phyloP scores from a whole-genome alignment of 2,888 invertebrate species.

The Linyphia triangularis region DNA sequence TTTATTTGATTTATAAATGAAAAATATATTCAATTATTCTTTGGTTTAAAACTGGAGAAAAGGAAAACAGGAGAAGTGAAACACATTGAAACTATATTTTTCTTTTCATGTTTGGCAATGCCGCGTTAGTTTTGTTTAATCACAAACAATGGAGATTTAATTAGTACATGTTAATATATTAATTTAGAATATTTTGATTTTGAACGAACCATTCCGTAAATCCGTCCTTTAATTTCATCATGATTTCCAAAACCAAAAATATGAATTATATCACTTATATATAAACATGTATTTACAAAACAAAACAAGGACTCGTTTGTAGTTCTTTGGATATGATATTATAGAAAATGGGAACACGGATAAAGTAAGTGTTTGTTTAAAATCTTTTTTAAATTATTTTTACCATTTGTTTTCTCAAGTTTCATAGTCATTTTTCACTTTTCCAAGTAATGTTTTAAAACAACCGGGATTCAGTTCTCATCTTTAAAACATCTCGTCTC shows the following conservation, averaged over 20 bases:
- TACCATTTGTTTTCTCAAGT: too few species aligned
- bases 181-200: background rate
- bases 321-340: background rate
- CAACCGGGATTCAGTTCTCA: background rate
- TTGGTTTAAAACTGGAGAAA: background rate
- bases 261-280: background rate
- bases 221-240: constrained; percentile 10
- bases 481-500: background rate
- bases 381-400: too few species aligned
- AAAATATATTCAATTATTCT: too few species aligned
- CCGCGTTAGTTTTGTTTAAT: constrained; percentile 30
- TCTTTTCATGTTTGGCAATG: constrained; percentile 39
- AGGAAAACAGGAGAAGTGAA: background rate
- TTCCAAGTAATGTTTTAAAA: too few species aligned
- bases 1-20: too few species aligned
- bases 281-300: background rate
- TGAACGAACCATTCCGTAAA: constrained; percentile 10
- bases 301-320: constrained; percentile 5
- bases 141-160: constrained; percentile 44
- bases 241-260: background rate
- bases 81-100: background rate
- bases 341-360: constrained; percentile 63
- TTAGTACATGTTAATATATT: constrained; percentile 23
- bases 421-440: too few species aligned
- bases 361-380: constrained; percentile 39